A percentile compares a stretch with the other conserved stretches of the same genome.
Conservation (phyloP, 2,797 vertebrate genomes). For the Sternotherus odoratus region DNA sequence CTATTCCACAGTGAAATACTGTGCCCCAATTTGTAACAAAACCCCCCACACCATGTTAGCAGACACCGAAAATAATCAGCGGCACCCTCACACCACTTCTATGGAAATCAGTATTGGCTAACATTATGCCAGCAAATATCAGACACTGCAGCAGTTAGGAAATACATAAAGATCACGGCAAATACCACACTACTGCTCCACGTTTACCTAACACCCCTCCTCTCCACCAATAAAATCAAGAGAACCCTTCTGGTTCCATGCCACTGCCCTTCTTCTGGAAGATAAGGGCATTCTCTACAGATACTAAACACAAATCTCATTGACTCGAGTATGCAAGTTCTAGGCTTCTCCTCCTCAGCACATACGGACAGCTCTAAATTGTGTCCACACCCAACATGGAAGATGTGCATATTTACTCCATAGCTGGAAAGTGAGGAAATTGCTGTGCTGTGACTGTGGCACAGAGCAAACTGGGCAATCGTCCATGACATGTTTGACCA, state of each 20-base stretch:
- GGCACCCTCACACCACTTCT: too few relatives aligned
- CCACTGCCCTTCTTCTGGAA: background rate
- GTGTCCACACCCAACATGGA: background rate
- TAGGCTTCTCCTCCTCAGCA: background rate
- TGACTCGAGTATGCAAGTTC: background rate
- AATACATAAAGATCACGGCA: background rate
- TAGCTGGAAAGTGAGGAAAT: background rate
- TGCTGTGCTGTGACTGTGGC: background rate
- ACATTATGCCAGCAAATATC: background rate
- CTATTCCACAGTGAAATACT: background rate
- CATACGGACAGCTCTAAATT: background rate
- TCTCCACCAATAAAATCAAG: background rate
- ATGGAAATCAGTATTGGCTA: background rate
- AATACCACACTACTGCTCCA: background rate
- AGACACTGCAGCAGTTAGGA: background rate
- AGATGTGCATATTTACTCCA: background rate
- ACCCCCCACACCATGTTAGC: background rate
- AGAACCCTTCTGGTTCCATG: background rate
- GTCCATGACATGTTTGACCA: too few relatives aligned
- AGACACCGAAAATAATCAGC: background rate
- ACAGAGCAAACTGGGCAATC: background rate
- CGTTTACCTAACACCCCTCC: background rate
- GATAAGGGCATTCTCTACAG: background rate
- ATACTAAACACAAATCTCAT: too few relatives aligned
- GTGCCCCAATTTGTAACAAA: background rate